A percentile compares a stretch with the other conserved stretches of the same genome.
These are phyloP conservation scores for Brenthis daphne DNA, from an alignment of 2,888 invertebrate genomes.

Conservation along the genomic window DNA sequence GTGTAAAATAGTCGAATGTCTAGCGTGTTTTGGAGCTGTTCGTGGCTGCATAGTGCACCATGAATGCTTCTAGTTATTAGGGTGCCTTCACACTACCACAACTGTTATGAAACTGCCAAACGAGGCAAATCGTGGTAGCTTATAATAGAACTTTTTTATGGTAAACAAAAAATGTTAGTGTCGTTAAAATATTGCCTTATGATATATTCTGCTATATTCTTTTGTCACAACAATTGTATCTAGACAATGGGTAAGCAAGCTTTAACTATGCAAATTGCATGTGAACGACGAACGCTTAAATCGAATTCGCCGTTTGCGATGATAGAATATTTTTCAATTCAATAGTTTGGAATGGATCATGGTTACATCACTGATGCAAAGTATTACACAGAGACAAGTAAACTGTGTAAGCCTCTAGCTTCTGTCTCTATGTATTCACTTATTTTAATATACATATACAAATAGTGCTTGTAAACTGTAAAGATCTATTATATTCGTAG, in stretches of 20 bases:
- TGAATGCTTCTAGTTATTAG: background rate
- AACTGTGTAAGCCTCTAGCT: slow-evolving; percentile 22
- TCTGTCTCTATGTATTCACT: background rate
- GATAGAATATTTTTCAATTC: slow-evolving; percentile 16
- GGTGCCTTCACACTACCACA: slow-evolving; percentile 5
- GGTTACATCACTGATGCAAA: slow-evolving; percentile 19
- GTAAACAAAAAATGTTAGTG: background rate
- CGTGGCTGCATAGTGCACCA: slow-evolving; percentile 26
- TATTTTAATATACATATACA: too few species aligned
- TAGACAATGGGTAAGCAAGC: slow-evolving; percentile 15
- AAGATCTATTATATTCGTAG: background rate
- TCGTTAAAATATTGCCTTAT: background rate
- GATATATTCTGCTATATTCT: background rate
- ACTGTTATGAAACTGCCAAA: background rate
- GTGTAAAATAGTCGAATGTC: slow-evolving; percentile 16
- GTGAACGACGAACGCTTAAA: slow-evolving; percentile 26
- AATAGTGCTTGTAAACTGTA: too few species aligned
- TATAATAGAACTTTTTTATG: background rate
- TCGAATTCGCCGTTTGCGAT: slow-evolving; percentile 23
- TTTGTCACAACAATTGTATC: background rate
- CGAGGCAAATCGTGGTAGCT: background rate
- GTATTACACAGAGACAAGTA: slow-evolving; percentile 12
- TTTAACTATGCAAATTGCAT: slow-evolving; percentile 25
- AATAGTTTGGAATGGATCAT: slow-evolving; percentile 21
- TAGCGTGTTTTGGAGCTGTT: slow-evolving; percentile 21